A percentile compares a stretch with the other conserved stretches of the same genome.
Conservation (phyloP, 2,113 vertebrate genomes). For the Suncus etruscus region DNA sequence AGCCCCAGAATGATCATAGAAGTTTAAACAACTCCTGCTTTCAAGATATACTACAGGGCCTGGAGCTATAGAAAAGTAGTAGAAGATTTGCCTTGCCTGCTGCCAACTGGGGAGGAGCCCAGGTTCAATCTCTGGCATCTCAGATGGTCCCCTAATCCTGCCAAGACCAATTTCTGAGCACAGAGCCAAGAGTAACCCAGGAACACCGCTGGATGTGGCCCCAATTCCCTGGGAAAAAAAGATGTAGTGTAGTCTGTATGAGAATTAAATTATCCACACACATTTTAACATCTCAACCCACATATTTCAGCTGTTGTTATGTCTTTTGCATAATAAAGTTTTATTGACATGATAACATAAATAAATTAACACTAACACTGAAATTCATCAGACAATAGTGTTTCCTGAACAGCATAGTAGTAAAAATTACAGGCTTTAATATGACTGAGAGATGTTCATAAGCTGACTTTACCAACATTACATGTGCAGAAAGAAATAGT, state of each 20-base stretch:
- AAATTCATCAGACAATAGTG: background rate
- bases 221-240: background rate
- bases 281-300: conserved; percentile 28
- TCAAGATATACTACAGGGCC: background rate
- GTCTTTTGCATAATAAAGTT: conserved; percentile 27
- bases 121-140: too few species aligned
- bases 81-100: too few species aligned
- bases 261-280: conserved; percentile 46
- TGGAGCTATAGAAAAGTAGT: too few species aligned
- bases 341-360: conserved; percentile 35
- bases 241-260: conserved; percentile 7
- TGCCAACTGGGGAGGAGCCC: too few species aligned
- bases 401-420: background rate
- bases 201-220: too few species aligned
- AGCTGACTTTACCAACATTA: background rate
- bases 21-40: background rate
- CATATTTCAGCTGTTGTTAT: conserved; percentile 33
- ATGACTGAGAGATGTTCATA: background rate
- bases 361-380: conserved; percentile 15
- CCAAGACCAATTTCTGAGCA: too few species aligned
- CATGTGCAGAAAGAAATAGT: background rate
- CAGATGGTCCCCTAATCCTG: too few species aligned
- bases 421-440: background rate
- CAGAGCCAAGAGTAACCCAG: too few species aligned
- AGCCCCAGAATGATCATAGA: background rate